Evolutionary conservation across 2,888 invertebrate genomes (phyloP), one percentile per base, ranked within the genome.

Genomic region (Empis stercorea): DNA sequence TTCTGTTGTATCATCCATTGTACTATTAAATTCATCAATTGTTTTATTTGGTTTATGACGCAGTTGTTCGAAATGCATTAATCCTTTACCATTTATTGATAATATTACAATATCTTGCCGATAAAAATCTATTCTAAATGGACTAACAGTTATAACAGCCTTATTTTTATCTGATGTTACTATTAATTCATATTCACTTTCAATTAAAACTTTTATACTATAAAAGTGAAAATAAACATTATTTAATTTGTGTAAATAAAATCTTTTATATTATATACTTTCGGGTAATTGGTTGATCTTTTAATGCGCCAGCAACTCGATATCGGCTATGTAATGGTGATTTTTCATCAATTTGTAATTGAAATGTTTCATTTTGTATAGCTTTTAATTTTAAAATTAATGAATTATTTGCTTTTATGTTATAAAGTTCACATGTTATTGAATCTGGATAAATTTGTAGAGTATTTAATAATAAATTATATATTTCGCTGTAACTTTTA

Each of bases 21-120:
- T n/a, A n/a, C n/a, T n/a, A n/a, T n/a, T n/a, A n/a, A 66, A 69
- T 39, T 68, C 55, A 16, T 41, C 55, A 39, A 40, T 32, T 30
- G 16, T 40, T 45, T 38, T 48, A 13, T 76, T 76, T 43, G 73
- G 73, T 62, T 83, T 89, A 20, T 69, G 70, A 54, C 89, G 74
- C 53, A 87, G 73, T 52, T 96, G 93, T 62, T 99, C 99, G 63
- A 95, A 88, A 57, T 85, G 79, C 67, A 99, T 78, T 55, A 96
- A 79, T n/a, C 89, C 87, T 58, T 87, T 81, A 16, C 87, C 84
- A 71, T 99, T 99, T 15, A 87, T 72, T 17, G 84, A 79, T 11
- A 89, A 77, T 0, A 87, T 82, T 11, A 88, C 76, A 0, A 77
- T 74, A 20, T 79, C 76, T 32, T 80, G 75, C 49, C 80, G 77